Base-by-base conservation (phyloP, 2,888 invertebrate genomes). In the Hyles lineata region DNA sequence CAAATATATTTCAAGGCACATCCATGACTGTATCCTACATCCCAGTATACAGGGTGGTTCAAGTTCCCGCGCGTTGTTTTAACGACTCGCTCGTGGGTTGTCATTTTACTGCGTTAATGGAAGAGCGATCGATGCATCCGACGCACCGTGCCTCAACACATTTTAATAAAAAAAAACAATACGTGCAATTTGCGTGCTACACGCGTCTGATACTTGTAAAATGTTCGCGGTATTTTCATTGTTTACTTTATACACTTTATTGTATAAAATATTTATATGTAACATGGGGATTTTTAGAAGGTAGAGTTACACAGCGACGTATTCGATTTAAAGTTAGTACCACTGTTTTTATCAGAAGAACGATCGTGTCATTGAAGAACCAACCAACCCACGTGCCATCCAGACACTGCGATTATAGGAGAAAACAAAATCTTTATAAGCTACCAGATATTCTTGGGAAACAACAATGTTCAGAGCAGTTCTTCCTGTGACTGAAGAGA, bases 31-130 rank as follows among this genome's bases (percentile, higher is more conserved):
- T 21, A 43, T 29, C 60, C 0, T 35, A 79, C 70, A 73, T 81
- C 74, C 74, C 70, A 74, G 78, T 77, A 17, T 76, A 71, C 59
- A 67, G 62, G n/a, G 74, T 80, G 78, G 72, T 76, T 79, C 21
- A 67, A 67, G 50, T 21, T 21, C 5, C 21, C 9, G 11, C 21
- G 63, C 17, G 67, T 67, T 77, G 80, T 81, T 86, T 84, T 86
- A 86, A 87, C 84, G 87, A 86, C 81, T 79, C 81, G 80, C 77
- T 82, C 85, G 86, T 85, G 87, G 80, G 83, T 80, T 84, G 83
- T 83, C 87, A 85, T 87, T 83, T 82, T 80, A 81, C 81, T 77
- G 21, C 23, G 70, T 60, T 71, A 60, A 67, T 67, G 50, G 60
- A 23, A 43, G 43, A 11, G 25, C 70, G 60, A 71, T 71, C 70